Evolutionary conservation across 2,113 vertebrate species (phyloP).

Genomic region (Pachycephala philippinensis): DNA sequence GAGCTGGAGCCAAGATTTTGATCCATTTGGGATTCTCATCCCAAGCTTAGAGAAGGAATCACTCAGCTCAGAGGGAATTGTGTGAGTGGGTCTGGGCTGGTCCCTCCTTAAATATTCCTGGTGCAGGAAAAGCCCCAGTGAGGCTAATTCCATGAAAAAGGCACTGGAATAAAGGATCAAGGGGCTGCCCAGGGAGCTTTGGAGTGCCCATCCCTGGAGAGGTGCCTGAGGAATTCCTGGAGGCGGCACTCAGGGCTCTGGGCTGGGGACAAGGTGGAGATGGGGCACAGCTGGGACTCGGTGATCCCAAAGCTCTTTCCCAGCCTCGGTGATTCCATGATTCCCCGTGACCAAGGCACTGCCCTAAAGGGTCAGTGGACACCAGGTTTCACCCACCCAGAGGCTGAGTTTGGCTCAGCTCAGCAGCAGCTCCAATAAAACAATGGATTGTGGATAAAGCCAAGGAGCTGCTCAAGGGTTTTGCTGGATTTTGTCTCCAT

Average conservation of each 20-base stretch:
- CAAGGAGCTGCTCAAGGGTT: neutral
- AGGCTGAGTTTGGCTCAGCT: neutral
- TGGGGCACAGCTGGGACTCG: accelerated
- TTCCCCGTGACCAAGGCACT: neutral
- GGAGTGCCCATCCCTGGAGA: neutral
- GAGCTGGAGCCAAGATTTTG: neutral
- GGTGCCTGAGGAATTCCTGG: neutral
- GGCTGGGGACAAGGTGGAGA: neutral
- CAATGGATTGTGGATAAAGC: neutral
- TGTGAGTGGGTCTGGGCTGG: neutral
- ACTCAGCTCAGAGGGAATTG: neutral
- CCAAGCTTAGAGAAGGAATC: neutral
- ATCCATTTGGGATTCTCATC: neutral
- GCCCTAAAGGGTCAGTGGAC: neutral
- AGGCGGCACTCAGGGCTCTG: neutral
- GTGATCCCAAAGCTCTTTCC: neutral
- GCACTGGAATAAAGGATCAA: neutral
- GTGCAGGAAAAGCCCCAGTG: neutral
- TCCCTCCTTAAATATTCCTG: neutral
- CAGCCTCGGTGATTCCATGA: accelerated
- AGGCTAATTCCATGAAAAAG: neutral
- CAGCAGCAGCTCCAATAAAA: neutral
- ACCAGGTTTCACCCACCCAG: neutral
- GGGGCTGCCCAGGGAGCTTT: neutral
- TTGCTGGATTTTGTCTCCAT: neutral